Evolutionary conservation across 1,140 invertebrate species (phyloP), one percentile per base, ranked within the genome.

Genomic region (Bombus superbus): DNA sequence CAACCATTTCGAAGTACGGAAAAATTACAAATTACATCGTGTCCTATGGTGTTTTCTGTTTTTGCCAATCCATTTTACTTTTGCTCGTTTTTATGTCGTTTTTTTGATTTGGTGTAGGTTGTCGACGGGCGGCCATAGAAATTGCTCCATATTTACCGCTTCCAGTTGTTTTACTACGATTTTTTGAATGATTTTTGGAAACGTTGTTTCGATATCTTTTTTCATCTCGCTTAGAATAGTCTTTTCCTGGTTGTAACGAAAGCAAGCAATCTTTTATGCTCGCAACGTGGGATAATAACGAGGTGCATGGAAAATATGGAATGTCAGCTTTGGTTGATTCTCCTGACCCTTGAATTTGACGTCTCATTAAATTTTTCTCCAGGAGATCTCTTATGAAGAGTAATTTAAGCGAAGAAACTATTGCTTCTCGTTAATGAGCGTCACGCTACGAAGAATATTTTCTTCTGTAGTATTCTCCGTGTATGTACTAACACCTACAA

Each of bases 21-120:
- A 74, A 82, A 66, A 75, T 82, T 75, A 75, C 81, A 75, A 82
- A 42, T 64, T 38, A 3, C 44, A 8, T 35, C 35, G n/a, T 22
- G n/a, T 53, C 13, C 38, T 38, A n/a, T 8, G 28, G 10, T 6
- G 57, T 25, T 22, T 25, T 3, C 10, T 15, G 47, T 9, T 38
- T 68, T 25, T 38, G 32, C 3, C 8, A 10, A 22, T 35, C 18
- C 18, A 5, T 59, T 40, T n/a, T 38, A 38, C n/a, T 59, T 57
- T 40, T 18, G 0, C 10, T 15, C 15, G 42, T 42, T n/a, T 42
- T 15, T 25, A 15, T n/a, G 13, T 32, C 18, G 5, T 10, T 3
- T 15, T 71, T 71, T 25, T 25, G 0, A 22, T n/a, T 71, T 62
- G 28, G 1, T 11, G 8, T 40, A 13, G 9, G 22, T 28, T 1